A percentile compares a stretch with the other conserved stretches of the same genome.
phyloP scores from a whole-genome alignment of 2,888 invertebrate genomes.

The Tortricodes alternella region DNA sequence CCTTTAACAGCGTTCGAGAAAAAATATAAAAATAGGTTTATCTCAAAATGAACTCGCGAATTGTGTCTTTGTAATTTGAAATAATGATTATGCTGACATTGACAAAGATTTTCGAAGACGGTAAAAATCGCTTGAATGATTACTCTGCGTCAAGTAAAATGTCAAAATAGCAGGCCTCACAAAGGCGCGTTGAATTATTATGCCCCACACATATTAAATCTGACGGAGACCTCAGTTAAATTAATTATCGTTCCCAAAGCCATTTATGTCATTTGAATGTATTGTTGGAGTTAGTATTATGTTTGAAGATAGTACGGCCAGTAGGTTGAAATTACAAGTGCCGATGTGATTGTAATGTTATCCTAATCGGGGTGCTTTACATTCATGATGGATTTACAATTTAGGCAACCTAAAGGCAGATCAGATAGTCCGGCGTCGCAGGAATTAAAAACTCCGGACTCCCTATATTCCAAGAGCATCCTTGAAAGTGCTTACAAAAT shows the following conservation, averaged over 20 bases:
- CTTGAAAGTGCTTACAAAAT: no score
- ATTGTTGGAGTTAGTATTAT: constrained; percentile 9
- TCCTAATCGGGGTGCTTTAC: no score
- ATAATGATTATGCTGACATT: constrained; percentile 9
- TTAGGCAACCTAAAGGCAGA: no score
- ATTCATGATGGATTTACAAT: no score
- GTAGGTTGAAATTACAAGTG: not conserved
- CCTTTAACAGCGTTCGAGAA: no score
- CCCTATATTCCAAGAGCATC: no score
- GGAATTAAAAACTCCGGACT: no score
- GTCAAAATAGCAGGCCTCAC: constrained; percentile 14
- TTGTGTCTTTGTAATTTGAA: not conserved
- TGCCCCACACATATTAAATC: constrained; percentile 26
- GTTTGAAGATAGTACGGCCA: constrained; percentile 1
- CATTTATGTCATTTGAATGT: constrained; percentile 20
- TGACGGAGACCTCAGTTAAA: constrained; percentile 18
- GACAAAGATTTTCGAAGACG: constrained; percentile 6
- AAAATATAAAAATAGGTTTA: not conserved
- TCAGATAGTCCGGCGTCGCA: no score
- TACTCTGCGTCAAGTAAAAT: constrained; percentile 20
- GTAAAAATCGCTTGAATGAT: constrained; percentile 25
- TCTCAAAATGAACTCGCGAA: not conserved
- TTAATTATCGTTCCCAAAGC: constrained; percentile 25
- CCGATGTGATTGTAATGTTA: no score
- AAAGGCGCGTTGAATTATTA: constrained; percentile 25